Evolutionary conservation across 2,888 invertebrate species (phyloP).

Genomic region (Capitulum mitella): DNA sequence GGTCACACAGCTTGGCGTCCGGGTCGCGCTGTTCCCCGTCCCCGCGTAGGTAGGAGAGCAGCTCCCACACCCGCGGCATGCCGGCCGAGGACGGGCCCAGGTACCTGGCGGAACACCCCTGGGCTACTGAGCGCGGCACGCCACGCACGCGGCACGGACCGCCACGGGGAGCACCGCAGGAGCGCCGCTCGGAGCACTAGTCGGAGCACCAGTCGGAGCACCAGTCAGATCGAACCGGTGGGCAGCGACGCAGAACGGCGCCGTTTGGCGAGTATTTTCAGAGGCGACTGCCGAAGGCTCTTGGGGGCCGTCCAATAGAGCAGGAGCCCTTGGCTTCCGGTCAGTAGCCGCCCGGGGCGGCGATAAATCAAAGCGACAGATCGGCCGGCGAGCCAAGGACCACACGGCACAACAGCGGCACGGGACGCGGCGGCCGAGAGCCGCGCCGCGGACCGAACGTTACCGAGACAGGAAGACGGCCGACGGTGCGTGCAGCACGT

Average conservation of each 20-base stretch:
- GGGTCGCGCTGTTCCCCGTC: background rate
- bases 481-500: too few relatives aligned
- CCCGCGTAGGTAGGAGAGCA: slow-evolving; percentile 12
- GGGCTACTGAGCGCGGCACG: too few relatives aligned
- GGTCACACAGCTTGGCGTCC: background rate
- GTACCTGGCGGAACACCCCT: too few relatives aligned
- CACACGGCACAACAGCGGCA: background rate
- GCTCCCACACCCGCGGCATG: slow-evolving; percentile 3
- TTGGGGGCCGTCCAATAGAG: background rate
- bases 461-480: too few relatives aligned
- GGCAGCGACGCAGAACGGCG: background rate
- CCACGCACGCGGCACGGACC: too few relatives aligned
- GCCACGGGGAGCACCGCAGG: background rate
- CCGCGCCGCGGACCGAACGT: too few relatives aligned
- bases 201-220: background rate
- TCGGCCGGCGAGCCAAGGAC: background rate
- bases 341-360: background rate
- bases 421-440: background rate
- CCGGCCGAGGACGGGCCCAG: background rate
- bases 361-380: background rate
- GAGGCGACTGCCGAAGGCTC: background rate
- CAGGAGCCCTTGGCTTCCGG: background rate
- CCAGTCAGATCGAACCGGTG: background rate
- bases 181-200: background rate
- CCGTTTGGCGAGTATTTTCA: background rate